Evolutionary conservation across 1,140 invertebrate species (phyloP), one percentile per base, ranked within the genome.

Genomic region (Sitobion miscanthi): DNA sequence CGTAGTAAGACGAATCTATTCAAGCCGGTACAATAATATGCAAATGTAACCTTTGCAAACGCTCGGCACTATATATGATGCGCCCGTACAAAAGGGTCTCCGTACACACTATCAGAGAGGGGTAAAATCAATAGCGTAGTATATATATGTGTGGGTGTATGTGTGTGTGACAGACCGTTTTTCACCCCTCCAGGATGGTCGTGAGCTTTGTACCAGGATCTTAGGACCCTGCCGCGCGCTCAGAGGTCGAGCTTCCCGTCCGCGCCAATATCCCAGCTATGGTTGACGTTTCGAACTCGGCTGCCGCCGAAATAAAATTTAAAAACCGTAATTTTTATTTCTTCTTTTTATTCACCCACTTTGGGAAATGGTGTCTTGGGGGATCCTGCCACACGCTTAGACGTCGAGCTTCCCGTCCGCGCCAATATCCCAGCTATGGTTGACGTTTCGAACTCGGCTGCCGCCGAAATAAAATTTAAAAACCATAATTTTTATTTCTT

Each of bases 121-220:
- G 38, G 47, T 49, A 92, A 92, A 92, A 92, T 92, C 91, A 85
- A 92, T 92, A 92, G 9, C 30, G 30, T n/a, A 45, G 9, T n/a
- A 54, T 62, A 45, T 62, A 62, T 38, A 11, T 91, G 25, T 42
- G 11, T 5, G 14, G 7, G 11, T 14, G 89, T 82, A 25, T 23
- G 4, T 52, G 45, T 82, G 90, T 52, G 42, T 91, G 47, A 83
- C 82, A 1, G 49, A 93, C 25, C 20, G 82, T 85, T 93, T 93
- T 93, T 93, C 91, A 93, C 82, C 91, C 91, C 91, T 93, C 91
- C 9, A 45, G 4, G n/a, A 17, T 57, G 82, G 25, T 42, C 21
- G 25, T 14, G 49, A 57, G 49, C 91, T 85, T 93, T 57, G 82
- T 93, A 93, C 91, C 91, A 93, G 91, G 91, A 86, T 85, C 91